Evolutionary conservation across 2,113 vertebrate genomes (phyloP), one percentile per base, ranked within the genome.

Genomic region (Clarias gariepinus): DNA sequence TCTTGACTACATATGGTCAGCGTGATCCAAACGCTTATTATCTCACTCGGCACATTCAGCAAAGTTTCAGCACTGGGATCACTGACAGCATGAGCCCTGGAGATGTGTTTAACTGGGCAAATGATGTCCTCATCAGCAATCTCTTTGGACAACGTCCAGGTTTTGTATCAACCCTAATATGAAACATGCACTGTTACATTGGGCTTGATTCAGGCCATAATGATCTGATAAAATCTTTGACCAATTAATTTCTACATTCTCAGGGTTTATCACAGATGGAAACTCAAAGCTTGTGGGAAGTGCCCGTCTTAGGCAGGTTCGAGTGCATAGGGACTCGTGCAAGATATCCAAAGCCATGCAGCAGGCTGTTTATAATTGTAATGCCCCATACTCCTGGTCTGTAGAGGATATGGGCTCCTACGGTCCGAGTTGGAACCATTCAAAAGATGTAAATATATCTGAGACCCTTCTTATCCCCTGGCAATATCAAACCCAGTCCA

Each of bases 221-320:
- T 68, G 64, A 18, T 25, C 11, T 78, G n/a, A 18, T 21, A 21
- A 21, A 23, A 58, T 79, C 16, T 79, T 9, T 57, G 19, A 79
- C 53, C 15, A 4, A 23, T 79, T 33, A 28, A 12, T 60, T 60
- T 60, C 19, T 6, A 60, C 55, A 18, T 23, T 60, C 9, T 80
- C 78, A 99, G 98, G 98, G 79, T 99, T 98, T 91, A 95, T 99
- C 90, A 99, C 97, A 30, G 97, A 99, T 86, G 98, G 97, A 89
- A 99, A 98, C 88, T 96, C 97, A 87, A 98, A 97, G 91, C 92
- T 98, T 89, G 95, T 99, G 81, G 97, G 97, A 16, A 96, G 94
- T 12, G 96, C 96, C 69, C 96, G 96, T 86, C 92, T 99, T 82
- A 96, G 96, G 53, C 97, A 99, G 93, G 93, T 97, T 81, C 95